A percentile compares a stretch with the other conserved stretches of the same genome.
phyloP scores from a whole-genome alignment of 1,140 invertebrate genomes.

The Drosophila asahinai region DNA sequence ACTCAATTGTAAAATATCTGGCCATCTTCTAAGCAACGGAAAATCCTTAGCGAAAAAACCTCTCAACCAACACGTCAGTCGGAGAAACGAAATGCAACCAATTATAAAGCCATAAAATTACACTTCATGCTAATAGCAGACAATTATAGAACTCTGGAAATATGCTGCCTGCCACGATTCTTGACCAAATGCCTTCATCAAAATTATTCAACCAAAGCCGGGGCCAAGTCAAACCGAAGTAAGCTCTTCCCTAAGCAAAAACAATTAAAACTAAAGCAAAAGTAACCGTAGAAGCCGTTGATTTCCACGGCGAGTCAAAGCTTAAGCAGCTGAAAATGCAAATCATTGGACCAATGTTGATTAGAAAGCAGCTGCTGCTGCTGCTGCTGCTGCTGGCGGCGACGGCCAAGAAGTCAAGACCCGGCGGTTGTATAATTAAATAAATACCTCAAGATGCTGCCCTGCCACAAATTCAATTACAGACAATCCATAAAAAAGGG shows the following conservation, averaged over 20 bases:
- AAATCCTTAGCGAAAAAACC: conserved; percentile 15
- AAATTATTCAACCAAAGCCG: conserved; percentile 42
- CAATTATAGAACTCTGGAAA: conserved; percentile 37
- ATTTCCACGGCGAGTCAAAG: conserved; percentile 23
- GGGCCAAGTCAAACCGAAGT: conserved; percentile 1
- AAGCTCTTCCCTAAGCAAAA: conserved; percentile 34
- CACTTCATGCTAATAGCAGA: conserved; percentile 45
- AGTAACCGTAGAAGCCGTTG: conserved; percentile 37
- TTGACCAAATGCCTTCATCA: conserved; percentile 33
- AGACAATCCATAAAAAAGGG: conserved; percentile 39
- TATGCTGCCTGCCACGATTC: conserved; percentile 30
- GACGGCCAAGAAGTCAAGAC: conserved; percentile 35
- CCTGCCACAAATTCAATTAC: conserved; percentile 79
- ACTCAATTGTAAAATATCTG: conserved; percentile 6
- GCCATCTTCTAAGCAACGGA: conserved; percentile 4
- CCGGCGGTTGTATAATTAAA: conserved; percentile 68
- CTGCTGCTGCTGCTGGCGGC: background rate
- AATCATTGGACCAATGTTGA: conserved; percentile 71
- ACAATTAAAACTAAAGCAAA: conserved; percentile 55
- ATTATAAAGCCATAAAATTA: conserved; percentile 57
- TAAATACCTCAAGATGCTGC: conserved; percentile 56
- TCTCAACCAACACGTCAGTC: conserved; percentile 7
- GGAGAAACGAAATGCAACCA: conserved; percentile 26
- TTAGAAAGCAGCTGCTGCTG: conserved; percentile 62
- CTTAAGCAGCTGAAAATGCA: conserved; percentile 74